phyloP scores from a whole-genome alignment of 2,113 vertebrate genomes.

The Ardeotis arabs region DNA sequence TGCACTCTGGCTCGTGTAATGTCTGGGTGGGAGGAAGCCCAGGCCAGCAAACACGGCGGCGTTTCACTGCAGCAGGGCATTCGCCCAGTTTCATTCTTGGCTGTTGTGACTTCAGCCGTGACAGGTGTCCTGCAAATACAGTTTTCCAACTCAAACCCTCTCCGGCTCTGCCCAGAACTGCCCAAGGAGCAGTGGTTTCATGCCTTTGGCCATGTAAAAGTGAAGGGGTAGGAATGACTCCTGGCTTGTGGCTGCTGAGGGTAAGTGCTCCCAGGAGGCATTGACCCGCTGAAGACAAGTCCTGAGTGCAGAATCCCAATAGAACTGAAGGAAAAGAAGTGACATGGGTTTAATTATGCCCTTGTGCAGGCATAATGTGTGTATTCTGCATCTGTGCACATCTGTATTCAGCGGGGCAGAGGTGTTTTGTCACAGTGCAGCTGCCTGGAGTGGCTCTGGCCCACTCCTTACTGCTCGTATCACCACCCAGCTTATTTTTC shows the following conservation, averaged over 20 bases:
- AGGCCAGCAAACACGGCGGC: not conserved
- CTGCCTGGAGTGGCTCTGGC: not conserved
- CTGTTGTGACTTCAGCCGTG: not conserved
- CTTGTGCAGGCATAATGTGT: not conserved
- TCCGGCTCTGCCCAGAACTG: not conserved
- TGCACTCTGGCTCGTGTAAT: not conserved
- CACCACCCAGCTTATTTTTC: not conserved
- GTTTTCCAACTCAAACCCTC: not conserved
- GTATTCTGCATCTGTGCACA: rapidly evolving
- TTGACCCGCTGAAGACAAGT: not conserved
- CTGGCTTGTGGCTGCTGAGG: not conserved
- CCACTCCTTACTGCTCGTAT: not conserved
- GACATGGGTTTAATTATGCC: not conserved
- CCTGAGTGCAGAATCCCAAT: not conserved
- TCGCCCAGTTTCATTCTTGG: not conserved
- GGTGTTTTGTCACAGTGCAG: not conserved
- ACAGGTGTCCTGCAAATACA: not conserved
- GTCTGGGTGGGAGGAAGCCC: not conserved
- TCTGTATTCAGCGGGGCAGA: not conserved
- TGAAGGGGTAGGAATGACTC: not conserved
- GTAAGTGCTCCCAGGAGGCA: not conserved
- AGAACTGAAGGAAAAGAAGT: not conserved
- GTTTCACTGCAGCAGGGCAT: not conserved
- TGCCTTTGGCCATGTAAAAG: not conserved
- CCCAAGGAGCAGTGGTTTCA: not conserved